Conservation (phyloP, 92 coral and sea anemone genomes). For the Desmophyllum pertusum region DNA sequence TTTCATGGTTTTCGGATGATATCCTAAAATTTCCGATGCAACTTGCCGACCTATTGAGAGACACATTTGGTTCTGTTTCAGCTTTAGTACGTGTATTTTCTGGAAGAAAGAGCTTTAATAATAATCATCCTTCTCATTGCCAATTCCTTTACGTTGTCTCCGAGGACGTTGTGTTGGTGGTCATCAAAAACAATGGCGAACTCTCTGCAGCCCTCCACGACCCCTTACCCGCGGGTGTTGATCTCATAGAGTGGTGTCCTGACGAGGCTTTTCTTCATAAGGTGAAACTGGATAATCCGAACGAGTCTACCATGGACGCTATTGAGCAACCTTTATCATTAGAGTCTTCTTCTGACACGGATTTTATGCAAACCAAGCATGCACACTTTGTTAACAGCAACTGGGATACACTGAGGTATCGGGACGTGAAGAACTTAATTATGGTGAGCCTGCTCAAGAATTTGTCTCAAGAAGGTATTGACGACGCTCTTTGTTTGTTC, state of each 20-base stretch:
- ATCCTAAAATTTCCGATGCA: slow-evolving; percentile 72
- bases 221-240: slow-evolving; percentile 80
- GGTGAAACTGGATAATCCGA: slow-evolving; percentile 9
- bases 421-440: slow-evolving; percentile 71
- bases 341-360: slow-evolving; percentile 3
- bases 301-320: background rate
- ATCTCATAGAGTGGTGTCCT: slow-evolving; percentile 75
- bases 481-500: slow-evolving; percentile 67
- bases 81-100: slow-evolving; percentile 57
- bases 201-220: slow-evolving; percentile 72
- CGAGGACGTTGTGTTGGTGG: slow-evolving; percentile 63
- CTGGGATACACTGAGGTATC: slow-evolving; percentile 63
- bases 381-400: background rate
- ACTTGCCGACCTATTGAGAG: slow-evolving; percentile 43
- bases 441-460: slow-evolving; percentile 57
- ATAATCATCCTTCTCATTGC: slow-evolving; percentile 31
- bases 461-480: slow-evolving; percentile 57
- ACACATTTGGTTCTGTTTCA: slow-evolving; percentile 31
- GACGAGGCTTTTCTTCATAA: slow-evolving; percentile 66
- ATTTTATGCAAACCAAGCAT: background rate
- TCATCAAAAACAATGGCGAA: slow-evolving; percentile 56
- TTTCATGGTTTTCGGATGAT: slow-evolving; percentile 91
- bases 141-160: slow-evolving; percentile 77
- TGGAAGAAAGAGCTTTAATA: slow-evolving; percentile 58
- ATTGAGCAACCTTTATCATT: background rate